Base-by-base conservation (phyloP, 1,140 invertebrate species). In the Potamilus streckersoni region DNA sequence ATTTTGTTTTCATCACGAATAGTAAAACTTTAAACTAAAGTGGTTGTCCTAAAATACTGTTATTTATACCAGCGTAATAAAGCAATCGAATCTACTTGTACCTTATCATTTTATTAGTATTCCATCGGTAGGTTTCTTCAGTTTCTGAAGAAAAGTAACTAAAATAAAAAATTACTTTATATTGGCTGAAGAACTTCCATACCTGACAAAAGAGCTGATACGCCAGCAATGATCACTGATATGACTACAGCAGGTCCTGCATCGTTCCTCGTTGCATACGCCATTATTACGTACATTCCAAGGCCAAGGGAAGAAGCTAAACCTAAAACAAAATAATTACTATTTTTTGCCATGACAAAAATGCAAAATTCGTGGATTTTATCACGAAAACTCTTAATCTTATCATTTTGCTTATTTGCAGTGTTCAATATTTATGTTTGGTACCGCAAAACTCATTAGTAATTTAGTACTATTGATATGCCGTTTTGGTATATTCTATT, bases 181-280 rank as follows among this genome's bases (percentile, higher is more conserved):
- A 11, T n/a, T 12, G 59, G 19, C 60, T 55, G 68, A 14, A 73
- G 16, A 20, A 56, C 31, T 23, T 27, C n/a, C 71, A 23, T 73
- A 88, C 86, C 87, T 78, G 87, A 94, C 31, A 98, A 89, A 55
- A 97, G 91, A 0, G 95, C 96, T 0, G 96, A 95, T 1, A 97
- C 88, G 1, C 95, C 96, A 11, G 96, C 96, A 61, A 98, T 87
- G 0, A 97, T 90, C 82, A 97, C 97, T 19, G 95, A 96, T 0
- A 98, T 77, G 12, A 96, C 93, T 4, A 97, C 95, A 16, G 94
- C 95, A 4, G 96, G 96, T 5, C 97, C 97, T 0, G 96, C 94
- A 1, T 93, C 93, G 55, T 93, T 92, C 86, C 93, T 94, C 13
- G 96, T 95, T 1, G 97, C 95, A 66, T 94, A 93, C n/a, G 96